Base-by-base conservation (phyloP, 2,113 vertebrate species). In the Chaetodon auriga region DNA sequence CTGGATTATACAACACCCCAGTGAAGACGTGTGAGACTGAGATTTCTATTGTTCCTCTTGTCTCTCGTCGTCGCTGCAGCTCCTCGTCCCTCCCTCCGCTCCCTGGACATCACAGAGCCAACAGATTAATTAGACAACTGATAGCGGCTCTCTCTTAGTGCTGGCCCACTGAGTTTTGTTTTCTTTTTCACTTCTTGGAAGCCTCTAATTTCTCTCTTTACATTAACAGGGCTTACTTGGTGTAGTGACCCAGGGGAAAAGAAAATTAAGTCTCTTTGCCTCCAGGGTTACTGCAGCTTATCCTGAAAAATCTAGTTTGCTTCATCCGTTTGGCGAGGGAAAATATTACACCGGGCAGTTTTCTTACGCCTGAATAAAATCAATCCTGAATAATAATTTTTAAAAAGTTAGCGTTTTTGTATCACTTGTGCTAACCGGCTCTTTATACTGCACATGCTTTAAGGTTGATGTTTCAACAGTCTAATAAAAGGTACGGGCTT, bases 71-170 rank as follows among this genome's bases (percentile, higher is more conserved):
- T 73, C 19, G 2, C 54, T 35, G 18, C 51, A 41, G 81, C 55
- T 84, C 81, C 43, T 76, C 70, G 2, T 66, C 78, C 55, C 51
- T 61, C 76, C 55, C 75, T 74, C 60, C 1, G 25, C 61, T 94
- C 83, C 85, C 88, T 77, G 78, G 89, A 90, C 88, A 79, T 92
- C 70, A 72, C 60, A 38, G 48, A 81, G 73, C 78, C 82, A 81
- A 73, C 83, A 86, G 86, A 90, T 92, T 92, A 95, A 93, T 93
- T 93, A 91, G 89, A 86, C 87, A 71, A 86, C 72, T 91, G 85
- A 92, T 90, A 84, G 86, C 84, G 78, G 88, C 71, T 91, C 75
- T 85, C 63, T 73, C 78, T 93, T 91, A 91, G 84, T 88, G 74
- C 87, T 83, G 89, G 91, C 84, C 89, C 93, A 81, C 82, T 92